These are phyloP conservation scores for Sinosuthora webbiana DNA, from an alignment of 2,113 vertebrate species.

Conservation along the genomic window DNA sequence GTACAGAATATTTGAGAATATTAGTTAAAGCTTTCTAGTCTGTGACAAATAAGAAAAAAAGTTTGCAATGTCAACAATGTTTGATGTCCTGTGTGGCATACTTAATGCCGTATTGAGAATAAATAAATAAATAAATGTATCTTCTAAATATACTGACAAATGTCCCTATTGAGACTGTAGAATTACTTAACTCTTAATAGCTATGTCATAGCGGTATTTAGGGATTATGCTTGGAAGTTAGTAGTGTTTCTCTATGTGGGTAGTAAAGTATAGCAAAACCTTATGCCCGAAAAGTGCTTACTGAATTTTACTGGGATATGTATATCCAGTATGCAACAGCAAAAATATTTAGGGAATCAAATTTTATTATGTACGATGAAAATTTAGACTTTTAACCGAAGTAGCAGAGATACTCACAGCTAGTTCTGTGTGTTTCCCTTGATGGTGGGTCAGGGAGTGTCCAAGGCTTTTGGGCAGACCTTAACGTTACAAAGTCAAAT, in stretches of 20 bases:
- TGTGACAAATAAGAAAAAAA: neutral
- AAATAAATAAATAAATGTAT: neutral
- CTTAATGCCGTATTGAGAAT: neutral
- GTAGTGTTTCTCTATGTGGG: neutral
- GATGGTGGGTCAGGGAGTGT: neutral
- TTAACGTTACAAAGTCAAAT: neutral
- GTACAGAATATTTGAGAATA: neutral
- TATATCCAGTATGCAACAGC: neutral
- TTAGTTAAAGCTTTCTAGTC: neutral
- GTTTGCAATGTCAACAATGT: neutral
- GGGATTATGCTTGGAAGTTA: neutral
- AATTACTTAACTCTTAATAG: neutral
- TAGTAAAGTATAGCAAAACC: neutral
- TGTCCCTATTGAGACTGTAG: fast-evolving
- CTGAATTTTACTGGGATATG: neutral
- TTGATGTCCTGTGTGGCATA: neutral
- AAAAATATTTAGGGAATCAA: neutral
- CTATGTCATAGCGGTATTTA: neutral
- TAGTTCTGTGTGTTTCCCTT: neutral
- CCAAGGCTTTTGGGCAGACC: neutral
- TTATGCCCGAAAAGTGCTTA: neutral
- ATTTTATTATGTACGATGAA: neutral
- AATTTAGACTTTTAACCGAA: neutral
- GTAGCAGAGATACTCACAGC: neutral
- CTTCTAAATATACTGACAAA: neutral